Evolutionary conservation across 2,888 invertebrate genomes (phyloP).

Genomic region (Trachelus troglodyta): DNA sequence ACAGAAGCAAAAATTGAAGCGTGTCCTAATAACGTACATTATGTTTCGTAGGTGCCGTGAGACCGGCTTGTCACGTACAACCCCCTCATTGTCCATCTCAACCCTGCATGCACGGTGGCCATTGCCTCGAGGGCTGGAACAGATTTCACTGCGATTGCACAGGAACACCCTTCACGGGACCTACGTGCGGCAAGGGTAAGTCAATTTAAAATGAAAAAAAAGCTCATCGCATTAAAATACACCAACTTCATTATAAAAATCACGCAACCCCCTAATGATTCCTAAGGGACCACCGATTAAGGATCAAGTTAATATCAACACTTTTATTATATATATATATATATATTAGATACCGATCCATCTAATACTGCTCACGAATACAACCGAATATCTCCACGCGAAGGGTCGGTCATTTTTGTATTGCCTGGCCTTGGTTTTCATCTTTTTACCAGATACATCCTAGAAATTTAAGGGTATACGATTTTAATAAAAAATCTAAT

Average conservation of each 20-base stretch:
- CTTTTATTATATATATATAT: not conserved
- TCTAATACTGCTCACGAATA: not conserved
- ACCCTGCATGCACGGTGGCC: constrained; percentile 90
- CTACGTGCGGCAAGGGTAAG: constrained; percentile 88
- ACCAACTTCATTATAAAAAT: not conserved
- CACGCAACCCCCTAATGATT: not conserved
- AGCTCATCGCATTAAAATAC: constrained; percentile 2
- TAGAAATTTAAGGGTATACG: not conserved
- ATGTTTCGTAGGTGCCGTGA: constrained; percentile 79
- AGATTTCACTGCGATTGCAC: constrained; percentile 94
- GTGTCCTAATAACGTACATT: not conserved
- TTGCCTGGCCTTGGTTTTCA: not conserved
- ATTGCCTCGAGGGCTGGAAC: constrained; percentile 95
- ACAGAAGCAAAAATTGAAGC: not conserved
- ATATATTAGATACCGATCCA: not conserved
- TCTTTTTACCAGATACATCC: not conserved
- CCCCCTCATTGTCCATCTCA: constrained; percentile 84
- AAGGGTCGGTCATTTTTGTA: not conserved
- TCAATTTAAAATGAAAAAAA: not conserved
- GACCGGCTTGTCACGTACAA: constrained; percentile 88
- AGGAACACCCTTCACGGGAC: constrained; percentile 87
- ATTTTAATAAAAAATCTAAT: not conserved
- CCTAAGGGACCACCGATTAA: not conserved
- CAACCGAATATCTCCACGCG: not conserved
- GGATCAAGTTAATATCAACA: not conserved